These are phyloP conservation scores for Lacerta bilineata DNA, from an alignment of 2,797 vertebrate species.

Conservation along the genomic window DNA sequence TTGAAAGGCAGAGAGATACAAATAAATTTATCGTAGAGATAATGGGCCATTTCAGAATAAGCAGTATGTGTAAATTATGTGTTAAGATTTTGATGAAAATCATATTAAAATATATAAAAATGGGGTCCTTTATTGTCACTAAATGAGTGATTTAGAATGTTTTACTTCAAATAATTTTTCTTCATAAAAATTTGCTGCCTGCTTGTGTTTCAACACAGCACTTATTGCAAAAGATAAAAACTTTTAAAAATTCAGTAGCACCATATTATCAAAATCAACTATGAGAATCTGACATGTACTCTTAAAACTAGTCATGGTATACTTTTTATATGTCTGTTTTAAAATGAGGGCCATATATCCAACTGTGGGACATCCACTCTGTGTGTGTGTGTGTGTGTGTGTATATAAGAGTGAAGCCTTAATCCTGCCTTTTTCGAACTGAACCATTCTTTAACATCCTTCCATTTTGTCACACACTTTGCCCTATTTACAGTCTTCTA, in stretches of 20 bases:
- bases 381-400: neutral
- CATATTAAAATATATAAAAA: conserved; percentile 66
- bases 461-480: neutral
- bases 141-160: conserved; percentile 46
- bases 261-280: neutral
- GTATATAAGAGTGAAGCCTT: neutral
- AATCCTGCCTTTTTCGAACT: neutral
- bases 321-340: neutral
- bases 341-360: neutral
- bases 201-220: conserved; percentile 60
- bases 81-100: conserved; percentile 65
- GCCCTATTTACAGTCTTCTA: neutral
- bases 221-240: conserved; percentile 59
- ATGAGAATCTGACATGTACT: neutral
- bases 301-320: neutral
- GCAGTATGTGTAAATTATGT: neutral
- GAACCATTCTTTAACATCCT: neutral
- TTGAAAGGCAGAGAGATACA: neutral
- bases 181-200: conserved; percentile 60
- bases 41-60: neutral
- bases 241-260: conserved; percentile 32
- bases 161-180: conserved; percentile 59
- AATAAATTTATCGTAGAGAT: neutral
- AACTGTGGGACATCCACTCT: neutral
- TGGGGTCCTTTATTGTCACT: conserved; percentile 70